These are phyloP conservation scores for Brachyalestes nurse DNA, from an alignment of 2,797 vertebrate genomes.

Conservation along the genomic window DNA sequence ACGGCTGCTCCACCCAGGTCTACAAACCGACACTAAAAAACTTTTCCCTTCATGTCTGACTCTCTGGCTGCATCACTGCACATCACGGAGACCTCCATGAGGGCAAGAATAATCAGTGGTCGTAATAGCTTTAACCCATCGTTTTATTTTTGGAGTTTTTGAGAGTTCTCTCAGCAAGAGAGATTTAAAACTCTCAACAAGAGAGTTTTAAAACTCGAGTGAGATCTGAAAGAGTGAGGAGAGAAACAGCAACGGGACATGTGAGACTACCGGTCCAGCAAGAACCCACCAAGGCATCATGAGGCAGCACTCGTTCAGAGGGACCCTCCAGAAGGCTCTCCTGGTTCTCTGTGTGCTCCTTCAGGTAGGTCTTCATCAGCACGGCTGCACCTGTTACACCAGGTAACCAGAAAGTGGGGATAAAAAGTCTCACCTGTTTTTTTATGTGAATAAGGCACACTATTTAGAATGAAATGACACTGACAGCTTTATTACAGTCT, in stretches of 20 bases:
- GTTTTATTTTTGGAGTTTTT: neutral
- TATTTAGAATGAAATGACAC: neutral
- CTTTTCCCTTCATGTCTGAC: neutral
- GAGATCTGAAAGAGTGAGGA: neutral
- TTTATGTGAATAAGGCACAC: no score
- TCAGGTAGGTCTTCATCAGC: constrained; percentile 5
- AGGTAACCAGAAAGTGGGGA: neutral
- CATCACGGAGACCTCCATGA: neutral
- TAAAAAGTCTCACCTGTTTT: neutral
- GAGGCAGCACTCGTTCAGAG: neutral
- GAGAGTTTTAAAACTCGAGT: neutral
- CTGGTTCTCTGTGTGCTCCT: constrained; percentile 14
- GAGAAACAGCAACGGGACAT: neutral
- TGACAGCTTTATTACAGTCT: neutral
- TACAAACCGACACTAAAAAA: neutral
- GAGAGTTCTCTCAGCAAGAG: neutral
- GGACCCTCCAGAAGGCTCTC: neutral
- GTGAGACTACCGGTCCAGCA: neutral
- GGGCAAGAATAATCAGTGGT: neutral
- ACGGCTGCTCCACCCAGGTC: constrained; percentile 19
- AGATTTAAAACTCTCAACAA: neutral
- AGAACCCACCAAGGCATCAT: constrained; percentile 4
- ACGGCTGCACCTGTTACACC: constrained; percentile 11
- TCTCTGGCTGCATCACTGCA: neutral
- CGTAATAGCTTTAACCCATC: neutral